Conservation (phyloP, 2,797 vertebrate genomes). For the Spea hammondii region DNA sequence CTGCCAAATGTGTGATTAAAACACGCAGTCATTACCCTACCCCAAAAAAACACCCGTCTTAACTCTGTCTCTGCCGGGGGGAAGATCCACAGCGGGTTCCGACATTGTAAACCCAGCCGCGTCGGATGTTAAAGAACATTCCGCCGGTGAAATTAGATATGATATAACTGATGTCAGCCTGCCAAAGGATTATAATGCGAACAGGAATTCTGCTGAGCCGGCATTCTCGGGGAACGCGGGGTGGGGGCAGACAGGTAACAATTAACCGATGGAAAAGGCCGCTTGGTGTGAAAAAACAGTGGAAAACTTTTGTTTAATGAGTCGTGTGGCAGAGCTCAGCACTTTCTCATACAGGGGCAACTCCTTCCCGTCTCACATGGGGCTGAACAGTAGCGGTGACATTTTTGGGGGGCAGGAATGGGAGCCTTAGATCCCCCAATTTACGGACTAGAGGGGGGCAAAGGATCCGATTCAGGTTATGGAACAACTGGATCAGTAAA, state of each 20-base stretch:
- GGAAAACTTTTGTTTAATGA: constrained; percentile 18
- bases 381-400: neutral
- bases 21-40: neutral
- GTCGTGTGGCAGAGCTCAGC: constrained; percentile 23
- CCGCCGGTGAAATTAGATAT: too few species aligned
- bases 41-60: neutral
- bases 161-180: neutral
- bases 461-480: too few species aligned
- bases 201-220: constrained; percentile 39
- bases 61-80: too few species aligned
- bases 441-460: too few species aligned
- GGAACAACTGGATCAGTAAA: too few species aligned
- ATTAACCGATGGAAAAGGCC: constrained; percentile 28
- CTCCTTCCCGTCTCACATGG: constrained; percentile 13
- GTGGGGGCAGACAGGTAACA: constrained; percentile 30
- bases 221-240: neutral
- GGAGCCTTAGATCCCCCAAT: too few species aligned
- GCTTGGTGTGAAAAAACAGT: neutral
- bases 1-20: constrained; percentile 1
- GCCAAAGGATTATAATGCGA: constrained; percentile 5
- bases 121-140: too few species aligned
- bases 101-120: too few species aligned
- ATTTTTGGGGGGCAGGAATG: too few species aligned
- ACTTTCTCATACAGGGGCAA: neutral
- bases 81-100: too few species aligned